Conservation (phyloP, 2,797 vertebrate genomes). For the Rhinella marina region DNA sequence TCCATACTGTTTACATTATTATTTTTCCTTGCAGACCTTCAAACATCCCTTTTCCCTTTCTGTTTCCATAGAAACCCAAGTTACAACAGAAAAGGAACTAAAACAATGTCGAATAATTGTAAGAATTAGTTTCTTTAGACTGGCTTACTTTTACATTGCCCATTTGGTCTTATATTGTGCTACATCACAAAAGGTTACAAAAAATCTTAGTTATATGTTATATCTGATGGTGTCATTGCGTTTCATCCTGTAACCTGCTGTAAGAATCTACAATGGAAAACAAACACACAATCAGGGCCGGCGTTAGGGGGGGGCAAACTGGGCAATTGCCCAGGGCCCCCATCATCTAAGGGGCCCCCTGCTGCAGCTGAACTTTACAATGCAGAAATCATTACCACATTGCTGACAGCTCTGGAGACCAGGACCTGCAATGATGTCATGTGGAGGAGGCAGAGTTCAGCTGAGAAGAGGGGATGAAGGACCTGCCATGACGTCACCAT, state of each 20-base stretch:
- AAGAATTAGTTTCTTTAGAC: too few species aligned
- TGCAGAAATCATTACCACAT: too few species aligned
- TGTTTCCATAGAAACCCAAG: not conserved
- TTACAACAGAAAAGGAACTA: not conserved
- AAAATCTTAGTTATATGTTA: not conserved
- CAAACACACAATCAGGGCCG: not conserved
- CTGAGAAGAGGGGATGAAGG: too few species aligned
- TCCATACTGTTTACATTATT: slow-evolving; percentile 28
- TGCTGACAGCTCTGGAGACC: too few species aligned
- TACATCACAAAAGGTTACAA: not conserved
- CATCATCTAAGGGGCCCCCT: too few species aligned
- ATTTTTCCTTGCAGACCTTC: not conserved
- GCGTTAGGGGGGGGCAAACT: too few species aligned
- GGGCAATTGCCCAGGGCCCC: too few species aligned
- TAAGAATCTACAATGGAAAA: not conserved
- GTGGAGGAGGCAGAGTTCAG: too few species aligned
- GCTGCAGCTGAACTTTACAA: too few species aligned
- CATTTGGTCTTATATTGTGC: not conserved
- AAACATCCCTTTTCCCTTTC: not conserved
- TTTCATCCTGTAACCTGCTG: not conserved
- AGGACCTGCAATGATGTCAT: too few species aligned
- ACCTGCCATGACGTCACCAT: too few species aligned
- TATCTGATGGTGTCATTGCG: not conserved
- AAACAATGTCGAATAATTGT: slow-evolving; percentile 4
- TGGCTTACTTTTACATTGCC: slow-evolving; percentile 6